These are phyloP conservation scores for Craniophora ligustri DNA, from an alignment of 2,888 invertebrate species.

Conservation along the genomic window DNA sequence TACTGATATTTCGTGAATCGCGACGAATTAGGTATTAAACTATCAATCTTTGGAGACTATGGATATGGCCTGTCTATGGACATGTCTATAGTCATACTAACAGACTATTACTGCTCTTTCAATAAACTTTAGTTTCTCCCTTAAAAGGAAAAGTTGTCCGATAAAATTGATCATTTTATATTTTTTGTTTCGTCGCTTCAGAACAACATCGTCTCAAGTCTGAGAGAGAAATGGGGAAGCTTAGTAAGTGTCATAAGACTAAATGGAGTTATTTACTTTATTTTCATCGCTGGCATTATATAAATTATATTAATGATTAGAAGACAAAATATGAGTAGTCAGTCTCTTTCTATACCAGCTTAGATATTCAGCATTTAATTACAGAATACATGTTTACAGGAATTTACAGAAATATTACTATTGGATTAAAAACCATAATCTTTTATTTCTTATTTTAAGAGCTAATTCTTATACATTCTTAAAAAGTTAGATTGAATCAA, in stretches of 20 bases:
- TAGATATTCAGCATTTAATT: constrained; percentile 13
- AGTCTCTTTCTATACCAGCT: not conserved
- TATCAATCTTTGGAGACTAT: too few species aligned
- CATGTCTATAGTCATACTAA: too few species aligned
- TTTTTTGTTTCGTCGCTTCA: not conserved
- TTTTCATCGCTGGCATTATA: not conserved
- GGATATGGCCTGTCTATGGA: too few species aligned
- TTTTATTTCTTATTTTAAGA: not conserved
- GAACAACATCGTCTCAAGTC: constrained; percentile 7
- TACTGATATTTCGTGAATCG: too few species aligned
- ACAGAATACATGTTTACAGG: constrained; percentile 1
- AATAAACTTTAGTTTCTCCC: not conserved
- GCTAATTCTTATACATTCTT: constrained; percentile 7
- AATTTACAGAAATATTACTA: too few species aligned
- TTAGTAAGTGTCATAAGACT: constrained; percentile 25
- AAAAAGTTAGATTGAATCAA: too few species aligned
- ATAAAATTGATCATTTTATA: not conserved
- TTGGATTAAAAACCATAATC: constrained; percentile 28
- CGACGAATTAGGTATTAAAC: too few species aligned
- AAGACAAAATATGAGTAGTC: constrained; percentile 1
- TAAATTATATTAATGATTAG: not conserved
- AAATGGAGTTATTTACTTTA: constrained; percentile 20
- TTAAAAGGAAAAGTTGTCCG: not conserved
- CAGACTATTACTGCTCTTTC: too few species aligned
- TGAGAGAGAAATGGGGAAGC: constrained; percentile 19